A percentile compares a stretch with the other conserved stretches of the same genome.
Evolutionary conservation across 2,113 vertebrate species (phyloP).

Genomic region (Apodemus speciosus): DNA sequence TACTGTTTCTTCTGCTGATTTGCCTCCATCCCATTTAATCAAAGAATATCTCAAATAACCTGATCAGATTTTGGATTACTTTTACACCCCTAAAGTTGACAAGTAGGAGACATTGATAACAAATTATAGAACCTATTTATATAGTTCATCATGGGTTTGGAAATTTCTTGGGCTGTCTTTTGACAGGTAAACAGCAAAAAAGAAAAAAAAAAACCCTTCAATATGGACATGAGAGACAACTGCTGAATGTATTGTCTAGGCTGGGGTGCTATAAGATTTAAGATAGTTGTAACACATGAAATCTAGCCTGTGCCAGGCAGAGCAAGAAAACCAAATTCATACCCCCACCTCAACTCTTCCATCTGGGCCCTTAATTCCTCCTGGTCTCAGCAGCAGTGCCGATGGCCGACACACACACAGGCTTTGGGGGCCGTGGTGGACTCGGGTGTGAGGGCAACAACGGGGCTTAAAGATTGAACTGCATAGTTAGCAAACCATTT

Average conservation of each 20-base stretch:
- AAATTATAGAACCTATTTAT: neutral
- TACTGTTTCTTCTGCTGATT: constrained; percentile 24
- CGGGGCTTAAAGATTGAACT: neutral
- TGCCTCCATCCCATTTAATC: neutral
- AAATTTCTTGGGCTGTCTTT: neutral
- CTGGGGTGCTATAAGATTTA: neutral
- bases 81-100: neutral
- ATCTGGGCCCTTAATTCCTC: neutral
- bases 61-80: neutral
- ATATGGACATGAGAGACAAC: neutral
- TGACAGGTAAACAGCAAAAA: neutral
- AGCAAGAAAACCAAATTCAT: no score
- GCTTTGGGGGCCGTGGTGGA: constrained; percentile 22
- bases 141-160: neutral
- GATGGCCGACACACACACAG: constrained; percentile 24
- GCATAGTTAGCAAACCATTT: neutral
- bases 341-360: neutral
- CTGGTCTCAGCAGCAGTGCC: constrained; percentile 28
- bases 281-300: neutral
- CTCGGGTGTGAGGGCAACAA: neutral
- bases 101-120: neutral
- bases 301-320: neutral
- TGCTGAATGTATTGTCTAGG: neutral
- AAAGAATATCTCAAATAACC: neutral
- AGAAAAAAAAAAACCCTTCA: neutral